Conservation (phyloP, 2,888 invertebrate genomes). For the Zele albiditarsus region DNA sequence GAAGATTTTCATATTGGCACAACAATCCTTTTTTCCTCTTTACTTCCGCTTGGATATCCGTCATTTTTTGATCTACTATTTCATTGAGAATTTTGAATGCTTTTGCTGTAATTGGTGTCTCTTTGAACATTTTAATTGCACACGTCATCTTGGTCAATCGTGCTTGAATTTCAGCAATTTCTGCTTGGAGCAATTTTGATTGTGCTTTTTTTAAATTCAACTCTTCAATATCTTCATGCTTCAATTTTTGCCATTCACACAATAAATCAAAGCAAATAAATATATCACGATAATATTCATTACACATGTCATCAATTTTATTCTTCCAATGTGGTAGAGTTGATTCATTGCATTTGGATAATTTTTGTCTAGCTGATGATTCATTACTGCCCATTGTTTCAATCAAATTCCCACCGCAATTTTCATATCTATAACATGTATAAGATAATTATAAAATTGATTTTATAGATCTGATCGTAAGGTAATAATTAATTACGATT, state of each 20-base stretch:
- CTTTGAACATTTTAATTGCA: slow-evolving; percentile 71
- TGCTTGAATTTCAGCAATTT: slow-evolving; percentile 66
- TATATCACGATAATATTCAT: slow-evolving; percentile 66
- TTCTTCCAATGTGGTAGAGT: slow-evolving; percentile 64
- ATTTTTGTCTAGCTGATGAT: slow-evolving; percentile 52
- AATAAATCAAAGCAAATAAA: slow-evolving; percentile 62
- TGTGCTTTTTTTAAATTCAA: slow-evolving; percentile 65
- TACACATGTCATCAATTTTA: slow-evolving; percentile 67
- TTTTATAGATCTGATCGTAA: background rate
- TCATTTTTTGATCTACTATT: slow-evolving; percentile 69
- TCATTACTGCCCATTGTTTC: slow-evolving; percentile 59
- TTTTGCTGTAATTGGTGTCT: slow-evolving; percentile 69
- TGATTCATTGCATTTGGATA: slow-evolving; percentile 56
- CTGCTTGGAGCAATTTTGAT: slow-evolving; percentile 57
- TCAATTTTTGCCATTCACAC: slow-evolving; percentile 66
- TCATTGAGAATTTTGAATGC: slow-evolving; percentile 70
- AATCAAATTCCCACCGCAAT: slow-evolving; percentile 57
- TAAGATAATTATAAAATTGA: background rate
- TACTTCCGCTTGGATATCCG: slow-evolving; percentile 66
- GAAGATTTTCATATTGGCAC: slow-evolving; percentile 70
- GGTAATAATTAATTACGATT: too few relatives aligned
- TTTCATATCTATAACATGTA: slow-evolving; percentile 58
- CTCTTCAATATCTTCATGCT: slow-evolving; percentile 63
- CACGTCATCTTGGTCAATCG: slow-evolving; percentile 68
- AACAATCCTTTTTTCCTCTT: slow-evolving; percentile 66